Percentiles rank a stretch among this genome's conserved stretches.
phyloP scores from a whole-genome alignment of 2,797 vertebrate species.

The Anguilla megastoma region DNA sequence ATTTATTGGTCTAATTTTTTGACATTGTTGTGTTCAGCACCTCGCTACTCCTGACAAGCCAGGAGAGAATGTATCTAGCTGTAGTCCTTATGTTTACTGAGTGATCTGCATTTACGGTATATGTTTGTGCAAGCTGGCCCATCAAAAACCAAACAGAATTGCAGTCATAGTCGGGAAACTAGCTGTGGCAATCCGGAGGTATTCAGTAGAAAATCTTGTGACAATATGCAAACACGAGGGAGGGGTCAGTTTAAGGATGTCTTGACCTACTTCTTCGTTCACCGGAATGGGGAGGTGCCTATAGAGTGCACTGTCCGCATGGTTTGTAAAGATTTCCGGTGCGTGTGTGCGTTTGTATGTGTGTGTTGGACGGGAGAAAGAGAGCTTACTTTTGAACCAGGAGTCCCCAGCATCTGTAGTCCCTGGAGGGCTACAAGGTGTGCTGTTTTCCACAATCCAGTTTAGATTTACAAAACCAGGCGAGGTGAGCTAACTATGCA shows the following conservation, averaged over 20 bases:
- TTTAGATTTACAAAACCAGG: too few species aligned
- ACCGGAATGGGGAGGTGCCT: background rate
- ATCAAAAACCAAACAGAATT: background rate
- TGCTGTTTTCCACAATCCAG: background rate
- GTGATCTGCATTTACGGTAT: background rate
- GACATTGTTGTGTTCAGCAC: background rate
- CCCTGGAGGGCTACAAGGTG: background rate
- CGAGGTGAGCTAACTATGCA: too few species aligned
- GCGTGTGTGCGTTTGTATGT: background rate
- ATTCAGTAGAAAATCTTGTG: background rate
- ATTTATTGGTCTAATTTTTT: background rate
- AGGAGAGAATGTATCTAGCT: background rate
- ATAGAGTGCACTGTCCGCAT: background rate
- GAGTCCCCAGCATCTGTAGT: background rate
- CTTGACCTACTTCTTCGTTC: background rate
- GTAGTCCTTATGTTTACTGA: background rate
- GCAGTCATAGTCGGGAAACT: background rate
- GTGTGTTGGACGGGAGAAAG: background rate
- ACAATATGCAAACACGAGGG: background rate
- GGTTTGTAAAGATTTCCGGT: background rate
- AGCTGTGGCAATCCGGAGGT: background rate
- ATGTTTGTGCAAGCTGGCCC: background rate
- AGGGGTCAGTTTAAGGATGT: background rate
- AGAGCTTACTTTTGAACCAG: background rate
- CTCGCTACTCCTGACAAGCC: background rate